Evolutionary conservation across 2,888 invertebrate species (phyloP), one percentile per base, ranked within the genome.

Genomic region (Scelioninae gen. 2): DNA sequence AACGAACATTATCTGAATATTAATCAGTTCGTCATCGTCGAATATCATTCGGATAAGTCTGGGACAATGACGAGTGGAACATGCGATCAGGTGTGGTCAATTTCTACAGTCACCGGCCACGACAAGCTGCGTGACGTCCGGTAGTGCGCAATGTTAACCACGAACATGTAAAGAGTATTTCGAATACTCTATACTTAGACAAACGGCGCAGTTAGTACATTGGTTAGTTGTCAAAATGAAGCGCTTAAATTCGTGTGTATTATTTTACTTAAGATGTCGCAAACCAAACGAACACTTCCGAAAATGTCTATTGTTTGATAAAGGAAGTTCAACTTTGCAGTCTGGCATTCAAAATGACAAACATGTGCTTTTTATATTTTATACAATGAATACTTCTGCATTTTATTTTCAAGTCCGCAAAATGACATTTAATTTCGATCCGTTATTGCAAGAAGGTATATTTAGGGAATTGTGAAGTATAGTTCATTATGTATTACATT

Each of bases 51-150:
- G 19, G 35, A 25, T 35, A 37, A 52, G 33, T 35, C 15, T 13
- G 55, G 64, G 58, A 68, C 52, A 60, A 68, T 73, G 63, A 33
- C 33, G 31, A 16, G 64, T 43, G 43, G 37, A 37, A 64, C 65
- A 65, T 48, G 60, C 69, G 60, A 69, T 35, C 61, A 60, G 68
- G 69, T 60, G 69, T 70, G 69, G 65, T 50, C 52, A 57, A 45
- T 50, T 74, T 57, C 46, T 28, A 60, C 52, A 61, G 37, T 33
- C 48, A 64, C 19, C 39, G 46, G 43, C 50, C 53, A 60, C 57
- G 64, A 73, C 73, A 72, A 55, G 60, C 53, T 70, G 75, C 77
- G 76, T 77, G 76, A 76, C 76, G 53, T 77, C 77, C 76, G 76
- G 76, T 52, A 45, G 9, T 35, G 10, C 19, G 43, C 46, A 71